Conservation (phyloP, 92 coral and sea anemone species). For the Porites lobata region DNA sequence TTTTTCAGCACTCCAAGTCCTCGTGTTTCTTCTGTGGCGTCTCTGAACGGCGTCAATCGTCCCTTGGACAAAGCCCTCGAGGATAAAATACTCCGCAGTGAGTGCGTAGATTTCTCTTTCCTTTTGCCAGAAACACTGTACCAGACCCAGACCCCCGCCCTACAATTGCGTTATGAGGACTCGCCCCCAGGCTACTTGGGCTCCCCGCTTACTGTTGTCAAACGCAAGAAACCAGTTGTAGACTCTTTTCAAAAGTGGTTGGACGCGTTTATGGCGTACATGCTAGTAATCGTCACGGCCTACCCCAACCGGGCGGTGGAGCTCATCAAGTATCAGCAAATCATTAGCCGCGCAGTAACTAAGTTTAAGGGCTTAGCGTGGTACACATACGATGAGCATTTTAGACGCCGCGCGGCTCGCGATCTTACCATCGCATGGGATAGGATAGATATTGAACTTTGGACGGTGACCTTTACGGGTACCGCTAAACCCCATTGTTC, state of each 20-base stretch:
- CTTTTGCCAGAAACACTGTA: not conserved
- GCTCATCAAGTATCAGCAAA: not conserved
- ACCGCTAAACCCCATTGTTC: not conserved
- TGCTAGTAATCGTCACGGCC: not conserved
- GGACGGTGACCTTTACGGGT: constrained; percentile 5
- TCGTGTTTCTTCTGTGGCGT: not conserved
- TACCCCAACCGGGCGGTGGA: not conserved
- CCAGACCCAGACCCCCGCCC: not conserved
- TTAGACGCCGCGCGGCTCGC: not conserved
- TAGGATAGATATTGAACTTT: constrained; percentile 2
- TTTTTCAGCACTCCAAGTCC: not conserved
- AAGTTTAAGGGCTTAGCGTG: not conserved
- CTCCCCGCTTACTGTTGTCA: too few species aligned
- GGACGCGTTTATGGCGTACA: not conserved
- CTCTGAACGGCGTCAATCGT: not conserved
- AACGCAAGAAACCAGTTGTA: not conserved
- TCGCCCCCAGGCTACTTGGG: not conserved
- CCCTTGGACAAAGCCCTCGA: not conserved
- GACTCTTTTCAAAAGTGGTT: not conserved
- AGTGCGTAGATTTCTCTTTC: not conserved
- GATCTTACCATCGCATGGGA: not conserved
- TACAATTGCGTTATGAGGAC: not conserved
- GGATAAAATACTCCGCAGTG: not conserved
- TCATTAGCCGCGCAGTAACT: not conserved
- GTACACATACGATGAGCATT: not conserved